Evolutionary conservation across 2,888 invertebrate species (phyloP), one percentile per base, ranked within the genome.

Genomic region (Allacma fusca): DNA sequence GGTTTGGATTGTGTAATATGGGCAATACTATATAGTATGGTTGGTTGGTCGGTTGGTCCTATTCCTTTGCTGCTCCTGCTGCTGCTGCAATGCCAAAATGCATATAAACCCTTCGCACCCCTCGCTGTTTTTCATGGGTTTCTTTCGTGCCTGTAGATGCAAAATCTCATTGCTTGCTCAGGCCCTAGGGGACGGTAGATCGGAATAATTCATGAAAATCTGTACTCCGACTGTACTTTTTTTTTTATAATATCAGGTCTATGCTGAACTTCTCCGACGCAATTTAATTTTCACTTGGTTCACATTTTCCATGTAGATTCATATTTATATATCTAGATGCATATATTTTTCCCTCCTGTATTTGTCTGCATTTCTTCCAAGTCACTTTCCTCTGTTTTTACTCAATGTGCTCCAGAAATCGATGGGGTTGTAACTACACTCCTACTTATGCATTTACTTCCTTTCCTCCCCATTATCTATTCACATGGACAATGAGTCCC

Each of bases 201-300:
- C 69, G 50, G 71, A 71, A 71, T 71, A 71, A 71, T 71, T 71
- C 71, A 71, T 71, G 71, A 57, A 71, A 71, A 71, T 71, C 71
- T 71, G 57, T 62, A 62, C 71, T 28, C 71, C 71, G 28, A 44
- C 57, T 28, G 50, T 26, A 70, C n/a, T 24, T 28, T 71, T n/a
- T n/a, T 70, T 70, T 71, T 34, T 69, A 69, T 43, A 34, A 69
- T 69, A 50, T n/a, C 50, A 50, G 50, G 65, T n/a, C 65, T 65
- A 26, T 65, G 65, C 16, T 65, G 28, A 65, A 65, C 43, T 69
- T 71, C 50, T 71, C 50, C 19, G 23, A 19, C 24, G 57, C 57
- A 71, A 71, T 71, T 71, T 71, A 71, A 57, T 71, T 71, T 71
- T 71, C 71, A 71, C 71, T 71, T 71, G 71, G 71, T 44, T 71